Evolutionary conservation across 2,797 vertebrate genomes (phyloP).

Genomic region (Psittacula echo): DNA sequence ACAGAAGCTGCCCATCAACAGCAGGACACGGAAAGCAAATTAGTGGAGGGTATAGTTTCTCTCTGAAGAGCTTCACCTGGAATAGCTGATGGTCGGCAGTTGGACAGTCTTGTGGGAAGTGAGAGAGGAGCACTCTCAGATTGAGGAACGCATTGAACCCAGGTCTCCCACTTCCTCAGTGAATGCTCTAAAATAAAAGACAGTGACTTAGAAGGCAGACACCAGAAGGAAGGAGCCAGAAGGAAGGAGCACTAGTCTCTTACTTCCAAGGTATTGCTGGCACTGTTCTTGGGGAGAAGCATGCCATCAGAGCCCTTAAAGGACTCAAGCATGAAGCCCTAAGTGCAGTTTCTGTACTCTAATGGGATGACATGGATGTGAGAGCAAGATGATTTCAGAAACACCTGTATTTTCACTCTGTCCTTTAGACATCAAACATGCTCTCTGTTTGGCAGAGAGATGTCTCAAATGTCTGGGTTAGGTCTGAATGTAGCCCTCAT

Average conservation of each 20-base stretch:
- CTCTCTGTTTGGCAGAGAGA: not conserved
- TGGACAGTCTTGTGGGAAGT: conserved; percentile 40
- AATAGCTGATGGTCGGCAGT: not conserved
- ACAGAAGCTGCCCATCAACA: not conserved
- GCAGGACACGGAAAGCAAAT: not conserved
- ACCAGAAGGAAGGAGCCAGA: not conserved
- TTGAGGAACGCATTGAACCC: conserved; percentile 52
- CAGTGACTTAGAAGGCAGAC: not conserved
- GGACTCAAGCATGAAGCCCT: not conserved
- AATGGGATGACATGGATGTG: not conserved
- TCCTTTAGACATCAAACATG: not conserved
- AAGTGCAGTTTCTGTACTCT: not conserved
- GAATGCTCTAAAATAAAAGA: conserved; percentile 36
- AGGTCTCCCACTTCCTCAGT: conserved; percentile 60
- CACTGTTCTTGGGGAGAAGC: not conserved
- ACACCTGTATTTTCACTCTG: not conserved
- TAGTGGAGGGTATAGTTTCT: not conserved
- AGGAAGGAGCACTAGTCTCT: not conserved
- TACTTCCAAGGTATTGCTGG: not conserved
- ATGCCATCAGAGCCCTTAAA: not conserved
- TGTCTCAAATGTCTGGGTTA: not conserved
- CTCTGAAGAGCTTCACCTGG: not conserved
- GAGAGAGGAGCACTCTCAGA: conserved; percentile 32
- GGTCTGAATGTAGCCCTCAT: not conserved
- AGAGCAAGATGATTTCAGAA: not conserved